Conservation (phyloP, 2,113 vertebrate species). For the Dromaius novaehollandiae region DNA sequence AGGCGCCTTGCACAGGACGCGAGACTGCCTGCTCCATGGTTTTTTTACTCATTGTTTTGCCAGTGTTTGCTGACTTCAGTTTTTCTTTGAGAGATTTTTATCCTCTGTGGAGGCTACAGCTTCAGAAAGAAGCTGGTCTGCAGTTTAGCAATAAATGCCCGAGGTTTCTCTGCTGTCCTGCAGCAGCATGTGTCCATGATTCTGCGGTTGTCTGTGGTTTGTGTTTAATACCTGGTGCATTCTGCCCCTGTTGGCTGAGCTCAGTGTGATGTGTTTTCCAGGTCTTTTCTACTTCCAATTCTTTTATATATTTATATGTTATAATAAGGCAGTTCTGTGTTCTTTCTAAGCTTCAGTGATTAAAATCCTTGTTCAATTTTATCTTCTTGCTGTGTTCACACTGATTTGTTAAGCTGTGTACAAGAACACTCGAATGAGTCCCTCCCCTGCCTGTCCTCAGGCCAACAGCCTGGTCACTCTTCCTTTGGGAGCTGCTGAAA, state of each 20-base stretch:
- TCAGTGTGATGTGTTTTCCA: neutral
- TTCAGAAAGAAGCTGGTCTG: neutral
- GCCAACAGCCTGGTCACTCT: neutral
- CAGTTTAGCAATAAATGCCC: neutral
- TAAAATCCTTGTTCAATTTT: neutral
- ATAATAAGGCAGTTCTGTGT: neutral
- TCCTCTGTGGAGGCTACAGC: fast-evolving
- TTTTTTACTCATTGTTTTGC: fast-evolving
- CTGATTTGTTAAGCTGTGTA: neutral
- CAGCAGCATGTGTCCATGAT: neutral
- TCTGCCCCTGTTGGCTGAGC: fast-evolving
- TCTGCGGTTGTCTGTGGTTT: neutral
- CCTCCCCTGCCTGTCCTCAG: neutral
- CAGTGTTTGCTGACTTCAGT: fast-evolving
- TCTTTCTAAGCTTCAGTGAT: neutral
- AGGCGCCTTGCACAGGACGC: fast-evolving
- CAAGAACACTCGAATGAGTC: neutral
- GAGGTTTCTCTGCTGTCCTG: neutral
- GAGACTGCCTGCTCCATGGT: fast-evolving
- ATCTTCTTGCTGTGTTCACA: neutral
- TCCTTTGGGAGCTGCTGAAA: neutral
- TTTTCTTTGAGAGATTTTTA: neutral
- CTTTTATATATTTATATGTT: neutral
- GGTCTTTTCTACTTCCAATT: neutral
- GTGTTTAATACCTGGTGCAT: neutral